Base-by-base conservation (phyloP, 2,113 vertebrate genomes). In the Paramisgurnus dabryanus region DNA sequence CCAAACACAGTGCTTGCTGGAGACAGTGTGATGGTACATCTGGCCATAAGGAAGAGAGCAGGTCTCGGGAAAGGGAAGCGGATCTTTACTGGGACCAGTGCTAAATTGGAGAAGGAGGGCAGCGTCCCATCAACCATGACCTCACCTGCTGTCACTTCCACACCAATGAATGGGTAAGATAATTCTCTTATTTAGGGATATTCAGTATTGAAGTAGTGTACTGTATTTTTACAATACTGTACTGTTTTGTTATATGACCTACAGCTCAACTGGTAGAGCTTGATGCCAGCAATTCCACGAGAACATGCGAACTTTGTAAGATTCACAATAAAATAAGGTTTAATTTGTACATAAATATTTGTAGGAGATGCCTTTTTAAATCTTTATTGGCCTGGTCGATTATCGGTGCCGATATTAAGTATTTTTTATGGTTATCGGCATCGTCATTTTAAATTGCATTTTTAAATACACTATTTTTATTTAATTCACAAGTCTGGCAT, bases 21-120 rank as follows among this genome's bases (percentile, higher is more conserved):
- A 71, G 91, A 90, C 85, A 89, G 87, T 77, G 72, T 83, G 41
- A 88, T 89, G 81, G 88, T 91, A 39, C 89, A 89, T 7, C 85
- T 80, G 68, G 90, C 90, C 0, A 80, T 89, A 79, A 81, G 89
- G 60, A 80, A 55, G 58, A 86, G 87, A 82, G 84, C 73, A 18
- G 67, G 82, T 49, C 76, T 45, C 41, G 89, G 78, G 1, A 85
- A 83, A 74, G 86, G 85, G 2, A 80, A 86, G 63, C 91, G 15
- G 49, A 68, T 88, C 72, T 87, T 89, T 71, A 78, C 87, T 11
- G 84, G 83, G 18, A 81, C 78, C 7, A 84, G 82, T 66, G 83
- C 67, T 13, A 87, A 86, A 11, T 58, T 87, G 17, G 85, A 92
- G 13, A 85, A 86, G 40, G 83, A 83, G 4, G 82, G 60, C 58